Evolutionary conservation across 2,888 invertebrate genomes (phyloP), one percentile per base, ranked within the genome.

Genomic region (Drosophila tripunctata): DNA sequence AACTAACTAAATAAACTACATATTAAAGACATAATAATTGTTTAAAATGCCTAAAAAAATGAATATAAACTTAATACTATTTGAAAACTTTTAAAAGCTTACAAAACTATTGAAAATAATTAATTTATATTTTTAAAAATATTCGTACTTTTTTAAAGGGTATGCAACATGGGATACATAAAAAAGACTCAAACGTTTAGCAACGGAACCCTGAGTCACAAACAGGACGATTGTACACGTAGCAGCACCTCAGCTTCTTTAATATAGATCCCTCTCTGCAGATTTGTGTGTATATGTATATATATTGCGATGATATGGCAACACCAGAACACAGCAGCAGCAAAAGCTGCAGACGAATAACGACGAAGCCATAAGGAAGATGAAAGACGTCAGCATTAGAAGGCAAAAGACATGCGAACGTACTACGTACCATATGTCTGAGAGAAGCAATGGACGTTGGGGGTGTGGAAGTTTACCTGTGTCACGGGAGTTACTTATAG

Each of bases 401-500:
- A 30, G 36, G n/a, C 24, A 54, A 19, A 14, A 10, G 17, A 47
- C 33, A 55, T 44, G 33, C 43, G 15, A 24, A 54, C 17, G n/a
- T 33, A n/a, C n/a, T n/a, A 17, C 10, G 8, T 27, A 22, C n/a
- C n/a, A n/a, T n/a, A 24, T 8, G 14, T 6, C 6, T 17, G 10
- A 10, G 22, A 3, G 27, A 10, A 4, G 10, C 21, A 4, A 10
- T 6, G 6, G 17, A 60, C 2, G 8, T n/a, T n/a, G 4, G 35
- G 12, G 6, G 2, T 1, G n/a, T 21, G n/a, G n/a, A n/a, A 17
- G n/a, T n/a, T 7, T 30, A 50, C 38, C 55, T 48, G 48, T 24
- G 60, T 44, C 60, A 22, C 27, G 69, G 70, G 56, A 60, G 24
- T 35, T 30, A 62, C 69, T 58, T 52, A 51, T 66, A 38, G 48